Conservation (phyloP, 2,113 vertebrate species). For the Daboia siamensis region DNA sequence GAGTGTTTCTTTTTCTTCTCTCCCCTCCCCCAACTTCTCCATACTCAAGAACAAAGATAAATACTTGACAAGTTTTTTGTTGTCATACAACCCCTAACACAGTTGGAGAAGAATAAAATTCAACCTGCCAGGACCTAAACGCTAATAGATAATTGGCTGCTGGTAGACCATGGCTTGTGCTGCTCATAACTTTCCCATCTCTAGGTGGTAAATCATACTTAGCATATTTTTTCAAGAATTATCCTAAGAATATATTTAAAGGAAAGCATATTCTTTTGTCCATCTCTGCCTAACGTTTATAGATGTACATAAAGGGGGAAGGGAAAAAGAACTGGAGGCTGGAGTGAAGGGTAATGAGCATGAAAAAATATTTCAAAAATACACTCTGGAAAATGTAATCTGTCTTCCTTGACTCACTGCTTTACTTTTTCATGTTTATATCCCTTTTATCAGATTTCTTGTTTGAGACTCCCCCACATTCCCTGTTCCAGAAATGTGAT, state of each 20-base stretch:
- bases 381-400: constrained; percentile 67
- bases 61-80: constrained; percentile 61
- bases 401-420: constrained; percentile 67
- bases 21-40: background rate
- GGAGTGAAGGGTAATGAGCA: background rate
- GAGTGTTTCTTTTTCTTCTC: background rate
- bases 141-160: constrained; percentile 57
- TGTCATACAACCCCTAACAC: constrained; percentile 54
- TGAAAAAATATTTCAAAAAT: constrained; percentile 69
- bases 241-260: constrained; percentile 71
- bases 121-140: constrained; percentile 60
- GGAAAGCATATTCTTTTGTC: constrained; percentile 11
- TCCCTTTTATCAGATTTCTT: constrained; percentile 88
- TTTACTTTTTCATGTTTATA: constrained; percentile 77
- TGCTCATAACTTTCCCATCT: constrained; percentile 61
- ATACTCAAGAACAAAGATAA: constrained; percentile 54
- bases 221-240: constrained; percentile 66
- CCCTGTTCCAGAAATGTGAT: constrained; percentile 63
- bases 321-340: background rate
- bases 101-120: constrained; percentile 51
- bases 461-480: constrained; percentile 75
- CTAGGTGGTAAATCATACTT: constrained; percentile 63
- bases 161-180: constrained; percentile 51
- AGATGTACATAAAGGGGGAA: constrained; percentile 34
- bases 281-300: constrained; percentile 1